Conservation (phyloP, 2,888 invertebrate genomes). For the Endomychus coccineus region DNA sequence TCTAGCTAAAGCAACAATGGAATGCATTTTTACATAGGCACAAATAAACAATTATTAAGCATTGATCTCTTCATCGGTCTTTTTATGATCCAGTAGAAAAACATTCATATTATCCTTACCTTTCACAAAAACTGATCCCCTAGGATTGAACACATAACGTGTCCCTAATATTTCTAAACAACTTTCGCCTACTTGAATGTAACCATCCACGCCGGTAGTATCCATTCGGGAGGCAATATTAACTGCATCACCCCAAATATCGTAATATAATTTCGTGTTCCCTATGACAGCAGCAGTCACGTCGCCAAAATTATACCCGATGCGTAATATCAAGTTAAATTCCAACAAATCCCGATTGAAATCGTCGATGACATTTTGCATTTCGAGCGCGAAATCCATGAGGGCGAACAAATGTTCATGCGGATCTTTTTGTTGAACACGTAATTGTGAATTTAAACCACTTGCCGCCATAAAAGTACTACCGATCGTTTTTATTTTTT, state of each 20-base stretch:
- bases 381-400: constrained; percentile 88
- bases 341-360: constrained; percentile 87
- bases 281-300: constrained; percentile 96
- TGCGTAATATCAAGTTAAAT: constrained; percentile 77
- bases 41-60: constrained; percentile 11
- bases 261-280: constrained; percentile 91
- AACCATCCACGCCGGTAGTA: constrained; percentile 82
- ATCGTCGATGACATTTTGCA: constrained; percentile 79
- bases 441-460: constrained; percentile 76
- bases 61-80: constrained; percentile 19
- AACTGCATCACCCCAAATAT: constrained; percentile 98
- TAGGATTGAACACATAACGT: constrained; percentile 80
- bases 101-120: constrained; percentile 96
- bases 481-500: constrained; percentile 97
- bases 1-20: too few species aligned
- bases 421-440: constrained; percentile 60
- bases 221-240: constrained; percentile 98
- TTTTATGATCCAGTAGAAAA: constrained; percentile 61
- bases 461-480: constrained; percentile 98
- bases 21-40: constrained; percentile 15
- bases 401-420: constrained; percentile 77
- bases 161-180: constrained; percentile 63
- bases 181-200: constrained; percentile 75
- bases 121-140: constrained; percentile 92
- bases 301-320: constrained; percentile 90